Evolutionary conservation across 2,797 vertebrate genomes (phyloP), one percentile per base, ranked within the genome.

Genomic region (Jordanella pulchra): DNA sequence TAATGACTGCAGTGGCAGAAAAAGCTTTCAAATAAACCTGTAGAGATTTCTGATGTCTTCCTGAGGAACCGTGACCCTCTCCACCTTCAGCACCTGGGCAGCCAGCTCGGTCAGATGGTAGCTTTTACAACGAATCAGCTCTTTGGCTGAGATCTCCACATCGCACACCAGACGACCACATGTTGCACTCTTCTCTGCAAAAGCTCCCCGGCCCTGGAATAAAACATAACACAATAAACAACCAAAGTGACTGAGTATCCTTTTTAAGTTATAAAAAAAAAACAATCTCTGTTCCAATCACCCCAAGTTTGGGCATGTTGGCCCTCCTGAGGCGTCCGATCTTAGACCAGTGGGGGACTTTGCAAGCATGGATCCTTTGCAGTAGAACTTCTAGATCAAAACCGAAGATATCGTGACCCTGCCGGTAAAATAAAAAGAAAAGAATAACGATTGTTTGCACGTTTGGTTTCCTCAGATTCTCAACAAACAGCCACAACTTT

Each of bases 301-400:
- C 98, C 95, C 97, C 98, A 84, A 99, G 94, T 91, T 96, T 99
- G 86, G 97, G 98, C 97, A 99, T 99, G 73, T 90, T 96, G 71
- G 92, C 94, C 85, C 97, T 95, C 82, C 96, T 94, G 67, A 99
- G 95, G 56, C 98, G 96, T 75, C 98, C 97, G 6, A 99, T 97
- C 91, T 99, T 99, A 61, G 97, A 99, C 98, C 98, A 99, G 83
- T 97, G 94, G 68, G 97, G 97, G 89, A 98, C 97, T 89, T 99
- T 99, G 86, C 95, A 96, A 28, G 74, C 76, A 71, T 88, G 96
- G 91, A 99, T 97, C 92, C 98, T 95, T 92, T 99, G 97, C 84
- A 99, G 95, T 50, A 99, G 94, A 74, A 99, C 96, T 91, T 99
- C 97, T 86, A 99, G 92, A 93, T 99, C 97, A 93, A 99, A 99